Evolutionary conservation across 2,113 vertebrate species (phyloP).

Genomic region (Anguilla japonica): DNA sequence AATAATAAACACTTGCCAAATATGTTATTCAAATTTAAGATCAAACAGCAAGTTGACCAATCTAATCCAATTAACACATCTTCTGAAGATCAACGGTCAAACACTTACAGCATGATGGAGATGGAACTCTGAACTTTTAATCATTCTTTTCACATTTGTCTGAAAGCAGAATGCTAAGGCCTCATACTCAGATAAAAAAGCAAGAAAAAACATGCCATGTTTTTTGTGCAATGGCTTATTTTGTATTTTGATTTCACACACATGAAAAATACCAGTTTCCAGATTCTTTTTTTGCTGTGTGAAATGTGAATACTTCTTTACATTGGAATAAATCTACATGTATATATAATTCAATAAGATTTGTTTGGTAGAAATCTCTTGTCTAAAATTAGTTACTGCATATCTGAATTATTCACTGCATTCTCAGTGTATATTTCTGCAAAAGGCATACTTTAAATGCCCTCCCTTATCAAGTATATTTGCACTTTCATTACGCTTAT

Average conservation of each 20-base stretch:
- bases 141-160: not conserved
- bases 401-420: not conserved
- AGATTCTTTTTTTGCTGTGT: not conserved
- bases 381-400: not conserved
- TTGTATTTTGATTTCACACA: not conserved
- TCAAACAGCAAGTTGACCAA: not conserved
- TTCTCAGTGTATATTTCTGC: not conserved
- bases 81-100: not conserved
- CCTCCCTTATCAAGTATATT: slow-evolving; percentile 2
- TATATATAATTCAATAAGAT: not conserved
- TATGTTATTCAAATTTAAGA: not conserved
- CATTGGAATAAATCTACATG: slow-evolving; percentile 19
- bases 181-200: not conserved
- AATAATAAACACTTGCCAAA: not conserved
- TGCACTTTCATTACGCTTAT: not conserved
- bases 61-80: not conserved
- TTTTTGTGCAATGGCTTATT: not conserved
- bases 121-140: not conserved
- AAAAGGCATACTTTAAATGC: not conserved
- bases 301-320: slow-evolving; percentile 8
- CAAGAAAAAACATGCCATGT: not conserved
- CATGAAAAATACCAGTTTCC: not conserved
- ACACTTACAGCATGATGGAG: not conserved
- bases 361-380: slow-evolving; percentile 1
- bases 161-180: not conserved